Evolutionary conservation across 2,113 vertebrate genomes (phyloP).

Genomic region (Tenrec ecaudatus): DNA sequence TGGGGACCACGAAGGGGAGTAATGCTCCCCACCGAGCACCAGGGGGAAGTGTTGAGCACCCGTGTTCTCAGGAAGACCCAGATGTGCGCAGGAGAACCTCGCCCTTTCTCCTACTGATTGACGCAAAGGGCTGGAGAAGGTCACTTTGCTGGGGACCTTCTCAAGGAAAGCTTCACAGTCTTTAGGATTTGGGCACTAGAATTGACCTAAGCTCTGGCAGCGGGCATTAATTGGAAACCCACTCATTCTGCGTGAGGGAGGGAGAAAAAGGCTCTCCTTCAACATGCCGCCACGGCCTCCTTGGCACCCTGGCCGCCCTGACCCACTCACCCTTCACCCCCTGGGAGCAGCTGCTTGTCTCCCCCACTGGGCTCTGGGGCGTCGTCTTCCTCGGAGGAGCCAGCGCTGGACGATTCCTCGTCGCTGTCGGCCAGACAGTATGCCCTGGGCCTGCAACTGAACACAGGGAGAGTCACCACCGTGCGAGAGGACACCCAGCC

Average conservation of each 20-base stretch:
- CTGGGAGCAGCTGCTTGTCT: constrained; percentile 91
- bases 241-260: background rate
- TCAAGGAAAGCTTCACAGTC: background rate
- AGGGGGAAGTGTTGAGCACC: background rate
- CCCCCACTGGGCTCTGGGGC: constrained; percentile 90
- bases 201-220: background rate
- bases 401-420: constrained; percentile 98
- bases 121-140: background rate
- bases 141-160: background rate
- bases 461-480: constrained; percentile 47
- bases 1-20: background rate
- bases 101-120: background rate
- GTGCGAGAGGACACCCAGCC: background rate
- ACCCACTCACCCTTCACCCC: constrained; percentile 92
- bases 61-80: background rate
- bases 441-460: constrained; percentile 92
- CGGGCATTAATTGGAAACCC: background rate
- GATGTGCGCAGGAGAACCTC: background rate
- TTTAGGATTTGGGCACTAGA: background rate
- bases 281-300: background rate
- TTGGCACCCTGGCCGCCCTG: background rate
- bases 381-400: constrained; percentile 98
- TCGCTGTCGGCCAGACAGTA: constrained; percentile 98
- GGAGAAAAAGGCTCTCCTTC: background rate
- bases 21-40: background rate